phyloP scores from a whole-genome alignment of 2,888 invertebrate species.

The Sipha maydis region DNA sequence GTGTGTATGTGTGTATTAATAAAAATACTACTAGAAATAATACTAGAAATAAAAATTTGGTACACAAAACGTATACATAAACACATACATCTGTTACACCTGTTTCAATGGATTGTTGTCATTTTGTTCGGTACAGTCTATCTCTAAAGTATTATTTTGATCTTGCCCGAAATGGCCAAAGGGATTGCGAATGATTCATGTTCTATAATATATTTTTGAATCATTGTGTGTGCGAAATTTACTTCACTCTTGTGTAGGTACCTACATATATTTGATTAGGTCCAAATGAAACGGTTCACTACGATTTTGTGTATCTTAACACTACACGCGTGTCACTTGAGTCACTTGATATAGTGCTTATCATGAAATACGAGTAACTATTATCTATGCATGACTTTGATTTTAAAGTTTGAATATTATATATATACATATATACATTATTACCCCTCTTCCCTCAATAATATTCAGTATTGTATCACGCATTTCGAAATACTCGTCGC shows the following conservation, averaged over 20 bases:
- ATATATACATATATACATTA: not conserved
- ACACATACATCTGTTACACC: not conserved
- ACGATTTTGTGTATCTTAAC: not conserved
- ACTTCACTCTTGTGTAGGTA: not conserved
- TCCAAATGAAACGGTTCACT: not conserved
- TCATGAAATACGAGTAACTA: not conserved
- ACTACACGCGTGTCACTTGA: slow-evolving; percentile 2
- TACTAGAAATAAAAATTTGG: not conserved
- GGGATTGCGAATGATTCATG: slow-evolving; percentile 5
- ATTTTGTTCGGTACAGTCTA: not conserved
- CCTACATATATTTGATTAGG: not conserved
- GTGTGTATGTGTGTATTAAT: not conserved
- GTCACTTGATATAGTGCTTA: not conserved
- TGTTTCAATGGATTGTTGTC: not conserved
- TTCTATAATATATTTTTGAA: not conserved
- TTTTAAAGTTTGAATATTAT: not conserved
- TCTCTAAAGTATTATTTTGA: not conserved
- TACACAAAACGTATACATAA: not conserved
- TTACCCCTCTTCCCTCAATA: not conserved
- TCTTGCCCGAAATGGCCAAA: not conserved
- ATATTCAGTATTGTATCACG: not conserved
- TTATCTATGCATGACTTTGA: not conserved
- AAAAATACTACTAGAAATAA: no score
- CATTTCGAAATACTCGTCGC: slow-evolving; percentile 4
- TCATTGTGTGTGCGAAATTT: not conserved